phyloP scores from a whole-genome alignment of 1,140 invertebrate genomes.

The Dolichoris vasculosae region DNA sequence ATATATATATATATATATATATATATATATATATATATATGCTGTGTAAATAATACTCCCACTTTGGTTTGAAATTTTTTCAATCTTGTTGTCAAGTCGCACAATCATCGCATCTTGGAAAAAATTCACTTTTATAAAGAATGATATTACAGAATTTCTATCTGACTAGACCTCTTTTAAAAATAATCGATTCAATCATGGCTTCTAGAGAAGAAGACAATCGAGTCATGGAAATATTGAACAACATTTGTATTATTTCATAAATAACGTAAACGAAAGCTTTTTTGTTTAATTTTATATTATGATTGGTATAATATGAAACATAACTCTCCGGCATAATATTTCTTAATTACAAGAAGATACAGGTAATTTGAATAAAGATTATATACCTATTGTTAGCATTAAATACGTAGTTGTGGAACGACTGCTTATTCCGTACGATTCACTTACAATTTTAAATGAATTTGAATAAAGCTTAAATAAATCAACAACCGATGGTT shows the following conservation, averaged over 20 bases:
- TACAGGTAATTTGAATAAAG: not conserved
- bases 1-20: too few relatives aligned
- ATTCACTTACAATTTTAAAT: slow-evolving; percentile 15
- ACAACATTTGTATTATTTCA: slow-evolving; percentile 6
- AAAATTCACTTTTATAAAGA: not conserved
- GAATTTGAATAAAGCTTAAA: slow-evolving; percentile 14
- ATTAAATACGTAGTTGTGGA: not conserved
- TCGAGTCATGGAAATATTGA: not conserved
- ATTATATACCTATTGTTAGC: not conserved
- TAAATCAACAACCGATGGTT: not conserved
- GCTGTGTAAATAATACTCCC: too few relatives aligned
- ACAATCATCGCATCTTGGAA: not conserved
- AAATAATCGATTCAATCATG: slow-evolving; percentile 9
- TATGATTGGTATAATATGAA: not conserved
- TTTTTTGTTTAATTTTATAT: slow-evolving; percentile 9
- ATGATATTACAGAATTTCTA: not conserved
- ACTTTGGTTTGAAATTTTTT: too few relatives aligned
- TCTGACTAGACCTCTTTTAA: not conserved
- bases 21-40: too few relatives aligned
- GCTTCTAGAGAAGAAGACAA: slow-evolving; percentile 14
- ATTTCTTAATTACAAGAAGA: slow-evolving; percentile 19
- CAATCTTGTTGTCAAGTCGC: too few relatives aligned
- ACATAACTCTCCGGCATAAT: not conserved
- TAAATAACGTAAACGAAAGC: slow-evolving; percentile 1
- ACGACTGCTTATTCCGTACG: too few relatives aligned